Evolutionary conservation across 2,797 vertebrate species (phyloP), one percentile per base, ranked within the genome.

Genomic region (Halcyon smyrnensis): DNA sequence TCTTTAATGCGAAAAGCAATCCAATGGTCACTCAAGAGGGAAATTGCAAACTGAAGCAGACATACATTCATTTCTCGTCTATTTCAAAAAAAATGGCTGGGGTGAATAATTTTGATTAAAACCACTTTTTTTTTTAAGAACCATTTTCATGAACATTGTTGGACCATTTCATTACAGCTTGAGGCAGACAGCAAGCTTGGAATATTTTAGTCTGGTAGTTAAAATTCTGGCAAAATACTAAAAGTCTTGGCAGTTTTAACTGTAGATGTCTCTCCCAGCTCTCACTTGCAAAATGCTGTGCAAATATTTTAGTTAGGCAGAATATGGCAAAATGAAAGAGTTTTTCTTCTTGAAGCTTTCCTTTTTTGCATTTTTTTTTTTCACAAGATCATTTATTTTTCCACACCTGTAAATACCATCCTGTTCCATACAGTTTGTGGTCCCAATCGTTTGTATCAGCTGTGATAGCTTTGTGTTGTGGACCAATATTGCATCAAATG

Each of bases 161-260:
- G 45, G 51, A 65, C 67, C 8, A 6, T 82, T 95, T 93, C 88
- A 48, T 70, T 84, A 62, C 65, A 94, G 63, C 50, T 78, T 75
- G 36, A 91, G 24, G 48, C 77, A 94, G 75, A 77, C 53, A 82
- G 85, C 84, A 96, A 95, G 53, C 71, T 78, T 87, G 41, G 37
- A 94, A 75, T 94, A 89, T 90, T 95, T 96, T 68, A 83, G 71
- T 78, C 75, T 80, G 46, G 65, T 84, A 96, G 86, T 93, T 93
- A 80, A 84, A 93, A 92, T 87, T 92, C 56, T 97, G 88, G 88
- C 93, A 95, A 97, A 96, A 93, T 90, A 57, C 18, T 71, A 41
- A 45, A 91, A 89, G 36, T 57, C 74, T 67, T 89, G 59, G 85
- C 87, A 84, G 64, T 89, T 95, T 85, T 68, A 80, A 80, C 75